Conservation (phyloP, 2,113 vertebrate genomes). For the Bothrops jararaca region DNA sequence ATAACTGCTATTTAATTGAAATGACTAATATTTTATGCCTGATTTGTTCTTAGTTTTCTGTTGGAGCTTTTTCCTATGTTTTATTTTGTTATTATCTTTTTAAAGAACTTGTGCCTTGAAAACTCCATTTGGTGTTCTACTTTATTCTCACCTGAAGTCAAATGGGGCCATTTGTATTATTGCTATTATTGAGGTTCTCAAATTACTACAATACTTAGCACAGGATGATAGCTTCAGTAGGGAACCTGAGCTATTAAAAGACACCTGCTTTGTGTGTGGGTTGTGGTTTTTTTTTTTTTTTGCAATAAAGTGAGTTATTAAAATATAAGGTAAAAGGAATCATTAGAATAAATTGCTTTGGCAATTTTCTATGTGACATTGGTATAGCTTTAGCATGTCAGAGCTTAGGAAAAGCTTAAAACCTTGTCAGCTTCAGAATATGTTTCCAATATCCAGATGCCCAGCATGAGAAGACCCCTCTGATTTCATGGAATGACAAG, state of each 20-base stretch:
- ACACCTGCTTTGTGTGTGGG: constrained; percentile 11
- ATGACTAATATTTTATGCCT: neutral
- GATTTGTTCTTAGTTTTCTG: neutral
- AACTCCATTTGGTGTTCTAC: constrained; percentile 47
- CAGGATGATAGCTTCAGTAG: neutral
- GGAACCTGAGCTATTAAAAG: constrained; percentile 32
- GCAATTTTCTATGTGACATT: constrained; percentile 40
- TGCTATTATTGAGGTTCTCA: constrained; percentile 22
- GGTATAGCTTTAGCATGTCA: constrained; percentile 49
- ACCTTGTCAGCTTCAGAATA: constrained; percentile 38
- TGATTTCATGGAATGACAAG: neutral
- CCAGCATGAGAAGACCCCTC: neutral
- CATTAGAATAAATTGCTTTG: constrained; percentile 35
- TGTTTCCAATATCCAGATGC: neutral
- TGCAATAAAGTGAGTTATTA: constrained; percentile 59
- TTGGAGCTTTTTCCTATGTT: neutral
- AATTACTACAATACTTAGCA: neutral
- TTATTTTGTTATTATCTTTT: neutral
- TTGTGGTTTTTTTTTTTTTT: constrained; percentile 10
- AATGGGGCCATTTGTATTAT: constrained; percentile 31
- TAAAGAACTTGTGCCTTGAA: constrained; percentile 25
- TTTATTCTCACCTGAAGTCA: constrained; percentile 51
- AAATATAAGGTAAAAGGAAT: constrained; percentile 40
- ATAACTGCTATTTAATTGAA: neutral
- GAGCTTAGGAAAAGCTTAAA: constrained; percentile 31